Evolutionary conservation across 1,140 invertebrate species (phyloP).

Genomic region (Drosophila subobscura): DNA sequence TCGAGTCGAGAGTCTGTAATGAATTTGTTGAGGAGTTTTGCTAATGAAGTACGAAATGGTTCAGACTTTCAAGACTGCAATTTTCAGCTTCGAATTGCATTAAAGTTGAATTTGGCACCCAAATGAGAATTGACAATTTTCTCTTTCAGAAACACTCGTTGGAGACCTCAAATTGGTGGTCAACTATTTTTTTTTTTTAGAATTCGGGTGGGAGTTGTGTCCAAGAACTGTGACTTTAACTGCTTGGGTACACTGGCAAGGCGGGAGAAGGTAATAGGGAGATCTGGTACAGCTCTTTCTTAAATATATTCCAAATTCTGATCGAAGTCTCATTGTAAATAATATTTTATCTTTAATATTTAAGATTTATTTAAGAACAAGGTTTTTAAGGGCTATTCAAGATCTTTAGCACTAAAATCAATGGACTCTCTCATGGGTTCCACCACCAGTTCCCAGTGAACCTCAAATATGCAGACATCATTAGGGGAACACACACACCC

Average conservation of each 20-base stretch:
- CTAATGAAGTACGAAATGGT: constrained; percentile 65
- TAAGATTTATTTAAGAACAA: no score
- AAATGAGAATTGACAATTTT: constrained; percentile 26
- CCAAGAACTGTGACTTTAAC: no score
- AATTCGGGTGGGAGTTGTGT: neutral
- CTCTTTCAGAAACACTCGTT: no score
- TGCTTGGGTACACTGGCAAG: no score
- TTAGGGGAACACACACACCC: constrained; percentile 28
- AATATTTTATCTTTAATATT: no score
- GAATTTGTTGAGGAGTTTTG: constrained; percentile 77
- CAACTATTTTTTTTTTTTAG: constrained; percentile 21
- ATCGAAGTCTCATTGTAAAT: no score
- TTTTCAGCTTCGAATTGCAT: constrained; percentile 70
- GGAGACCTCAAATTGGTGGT: constrained; percentile 17
- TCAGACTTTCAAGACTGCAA: constrained; percentile 61
- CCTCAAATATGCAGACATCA: constrained; percentile 50
- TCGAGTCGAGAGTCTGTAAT: constrained; percentile 52
- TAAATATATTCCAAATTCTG: no score
- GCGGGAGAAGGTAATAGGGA: no score
- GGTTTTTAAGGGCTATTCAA: no score
- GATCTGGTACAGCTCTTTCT: no score
- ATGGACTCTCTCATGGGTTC: constrained; percentile 11
- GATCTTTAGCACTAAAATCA: neutral
- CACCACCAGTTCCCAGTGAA: constrained; percentile 13
- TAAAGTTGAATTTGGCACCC: constrained; percentile 49